Percentiles rank a stretch among this genome's conserved stretches.
phyloP scores from a whole-genome alignment of 2,113 vertebrate genomes.

The Phylloscopus trochiloides region DNA sequence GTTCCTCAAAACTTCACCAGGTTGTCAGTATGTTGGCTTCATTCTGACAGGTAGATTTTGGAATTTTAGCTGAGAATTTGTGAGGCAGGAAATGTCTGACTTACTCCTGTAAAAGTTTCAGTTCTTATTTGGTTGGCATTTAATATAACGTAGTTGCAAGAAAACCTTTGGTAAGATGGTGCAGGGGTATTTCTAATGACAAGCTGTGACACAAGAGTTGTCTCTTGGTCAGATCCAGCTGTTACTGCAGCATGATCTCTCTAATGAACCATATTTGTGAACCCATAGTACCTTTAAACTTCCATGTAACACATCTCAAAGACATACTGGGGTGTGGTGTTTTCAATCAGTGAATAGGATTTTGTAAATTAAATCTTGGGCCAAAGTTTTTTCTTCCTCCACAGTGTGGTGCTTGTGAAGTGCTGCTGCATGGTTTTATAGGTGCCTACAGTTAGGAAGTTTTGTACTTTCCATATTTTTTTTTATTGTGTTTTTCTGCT shows the following conservation, averaged over 20 bases:
- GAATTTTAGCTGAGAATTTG: not conserved
- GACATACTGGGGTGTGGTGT: not conserved
- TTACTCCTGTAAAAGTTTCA: not conserved
- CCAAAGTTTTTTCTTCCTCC: not conserved
- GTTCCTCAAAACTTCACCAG: not conserved
- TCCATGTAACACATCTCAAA: not conserved
- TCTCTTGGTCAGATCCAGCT: not conserved
- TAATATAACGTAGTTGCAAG: not conserved
- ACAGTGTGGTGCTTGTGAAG: not conserved
- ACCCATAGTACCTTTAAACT: not conserved
- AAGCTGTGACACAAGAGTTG: not conserved
- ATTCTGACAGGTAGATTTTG: not conserved
- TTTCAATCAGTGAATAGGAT: not conserved
- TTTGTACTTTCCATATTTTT: not conserved
- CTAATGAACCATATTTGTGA: not conserved
- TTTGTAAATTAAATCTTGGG: not conserved
- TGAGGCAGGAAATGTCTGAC: not conserved
- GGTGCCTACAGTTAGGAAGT: not conserved
- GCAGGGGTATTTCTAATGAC: not conserved
- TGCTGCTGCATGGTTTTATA: rapidly evolving
- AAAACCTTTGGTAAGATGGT: not conserved
- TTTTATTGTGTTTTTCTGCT: not conserved
- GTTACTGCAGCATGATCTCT: not conserved
- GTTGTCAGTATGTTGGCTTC: not conserved
- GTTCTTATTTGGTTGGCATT: not conserved